Base-by-base conservation (phyloP, 1,140 invertebrate genomes). In the Musca vetustissima region DNA sequence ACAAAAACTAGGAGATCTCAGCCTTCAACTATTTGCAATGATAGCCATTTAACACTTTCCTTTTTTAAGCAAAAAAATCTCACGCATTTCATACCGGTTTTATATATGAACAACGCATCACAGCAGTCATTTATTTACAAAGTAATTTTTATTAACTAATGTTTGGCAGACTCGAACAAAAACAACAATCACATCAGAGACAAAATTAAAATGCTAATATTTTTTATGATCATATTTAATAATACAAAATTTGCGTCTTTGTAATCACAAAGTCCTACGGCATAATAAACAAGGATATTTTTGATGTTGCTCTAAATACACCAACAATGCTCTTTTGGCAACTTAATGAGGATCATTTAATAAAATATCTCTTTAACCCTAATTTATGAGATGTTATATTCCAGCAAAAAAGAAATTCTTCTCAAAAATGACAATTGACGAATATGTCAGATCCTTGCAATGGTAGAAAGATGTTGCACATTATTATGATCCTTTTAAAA, bases 281-380 rank as follows among this genome's bases (percentile, higher is more conserved):
- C 6, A 43, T 13, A 9, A 43, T 43, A 43, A 43, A 43, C 36
- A 43, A 43, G 36, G 36, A 43, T 28, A 28, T 28, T 28, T 14
- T 3, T 15, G 24, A 55, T 4, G 8, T 8, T 28, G 8, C 28
- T 28, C 15, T 3, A n/a, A 57, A 28, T 28, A 28, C 25, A 28
- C 25, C 25, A n/a, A 59, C 25, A 59, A 28, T 17, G 25, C 32
- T 36, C 14, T 14, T 8, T n/a, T 13, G 0, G 11, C 2, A 25
- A 59, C 32, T 61, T 61, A 61, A 61, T 61, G 57, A 36, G 24
- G 28, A 61, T 61, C 57, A 61, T 61, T 61, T 61, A 61, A 13
- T 14, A 43, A 61, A 61, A 61, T 43, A 61, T 43, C 9, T 43
- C 43, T 59, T 61, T 61, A 61, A 61, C n/a, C 28, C 57, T 61